These are phyloP conservation scores for Dryas iulia DNA, from an alignment of 1,140 invertebrate species.

Conservation along the genomic window DNA sequence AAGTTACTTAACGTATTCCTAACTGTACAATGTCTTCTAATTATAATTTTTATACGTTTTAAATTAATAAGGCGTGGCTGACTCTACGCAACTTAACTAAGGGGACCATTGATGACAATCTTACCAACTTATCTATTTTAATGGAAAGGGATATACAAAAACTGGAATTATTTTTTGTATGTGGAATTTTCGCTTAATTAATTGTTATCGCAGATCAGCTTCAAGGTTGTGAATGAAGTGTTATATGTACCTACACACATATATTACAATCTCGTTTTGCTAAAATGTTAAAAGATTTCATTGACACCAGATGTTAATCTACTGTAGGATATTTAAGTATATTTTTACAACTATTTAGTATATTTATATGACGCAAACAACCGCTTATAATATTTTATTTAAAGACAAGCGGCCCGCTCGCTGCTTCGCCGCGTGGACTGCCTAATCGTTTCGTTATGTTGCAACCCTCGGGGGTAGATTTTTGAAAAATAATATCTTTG, in stretches of 20 bases:
- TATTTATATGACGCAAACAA: not conserved
- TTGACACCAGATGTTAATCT: conserved; percentile 28
- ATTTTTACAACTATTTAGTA: not conserved
- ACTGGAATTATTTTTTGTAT: not conserved
- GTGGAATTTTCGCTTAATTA: conserved; percentile 15
- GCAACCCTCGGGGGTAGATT: too few relatives aligned
- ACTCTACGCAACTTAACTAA: not conserved
- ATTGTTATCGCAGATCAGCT: not conserved
- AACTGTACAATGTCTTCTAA: not conserved
- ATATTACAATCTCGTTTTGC: conserved; percentile 23
- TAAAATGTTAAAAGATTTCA: conserved; percentile 38
- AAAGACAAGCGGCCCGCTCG: too few relatives aligned
- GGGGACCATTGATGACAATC: not conserved
- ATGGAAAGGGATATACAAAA: not conserved
- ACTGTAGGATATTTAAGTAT: conserved; percentile 1
- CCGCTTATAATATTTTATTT: too few relatives aligned
- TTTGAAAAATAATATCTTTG: too few relatives aligned
- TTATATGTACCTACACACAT: conserved; percentile 21
- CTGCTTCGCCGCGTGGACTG: too few relatives aligned
- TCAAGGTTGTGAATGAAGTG: conserved; percentile 24
- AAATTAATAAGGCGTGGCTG: not conserved
- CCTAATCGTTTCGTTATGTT: too few relatives aligned
- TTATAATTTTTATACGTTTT: not conserved
- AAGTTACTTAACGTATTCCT: not conserved
- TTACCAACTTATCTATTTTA: conserved; percentile 2